These are phyloP conservation scores for Ormyrus thymus DNA, from an alignment of 2,888 invertebrate genomes.

Conservation along the genomic window DNA sequence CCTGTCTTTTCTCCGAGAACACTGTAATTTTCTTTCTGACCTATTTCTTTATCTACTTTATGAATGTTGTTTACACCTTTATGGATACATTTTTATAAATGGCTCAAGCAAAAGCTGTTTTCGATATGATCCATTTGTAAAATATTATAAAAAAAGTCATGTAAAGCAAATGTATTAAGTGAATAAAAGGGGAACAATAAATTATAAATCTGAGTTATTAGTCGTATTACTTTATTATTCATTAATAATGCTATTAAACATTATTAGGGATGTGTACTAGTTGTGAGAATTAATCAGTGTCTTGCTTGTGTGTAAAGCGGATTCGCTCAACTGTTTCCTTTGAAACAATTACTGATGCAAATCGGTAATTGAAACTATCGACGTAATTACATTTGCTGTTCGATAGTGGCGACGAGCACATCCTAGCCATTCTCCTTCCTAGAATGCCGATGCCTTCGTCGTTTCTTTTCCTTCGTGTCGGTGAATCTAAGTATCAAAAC, in stretches of 20 bases:
- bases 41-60: constrained; percentile 1
- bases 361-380: constrained; percentile 68
- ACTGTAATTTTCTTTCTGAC: constrained; percentile 20
- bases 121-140: too few species aligned
- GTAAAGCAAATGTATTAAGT: too few species aligned
- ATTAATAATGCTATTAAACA: too few species aligned
- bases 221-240: too few species aligned
- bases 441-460: constrained; percentile 63
- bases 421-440: constrained; percentile 58
- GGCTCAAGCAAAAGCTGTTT: too few species aligned
- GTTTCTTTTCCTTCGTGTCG: background rate
- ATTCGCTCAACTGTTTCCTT: constrained; percentile 57
- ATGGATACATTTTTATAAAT: too few species aligned
- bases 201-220: too few species aligned
- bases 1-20: background rate
- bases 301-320: background rate
- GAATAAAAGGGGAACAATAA: too few species aligned
- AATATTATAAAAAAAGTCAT: too few species aligned
- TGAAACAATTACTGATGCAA: constrained; percentile 66
- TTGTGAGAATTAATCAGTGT: too few species aligned
- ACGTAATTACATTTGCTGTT: constrained; percentile 65
- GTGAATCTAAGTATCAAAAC: background rate
- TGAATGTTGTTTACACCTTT: too few species aligned
- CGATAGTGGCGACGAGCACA: constrained; percentile 62
- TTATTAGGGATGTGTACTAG: too few species aligned